phyloP scores from a whole-genome alignment of 2,113 vertebrate species.

The Oenanthe oenanthe region DNA sequence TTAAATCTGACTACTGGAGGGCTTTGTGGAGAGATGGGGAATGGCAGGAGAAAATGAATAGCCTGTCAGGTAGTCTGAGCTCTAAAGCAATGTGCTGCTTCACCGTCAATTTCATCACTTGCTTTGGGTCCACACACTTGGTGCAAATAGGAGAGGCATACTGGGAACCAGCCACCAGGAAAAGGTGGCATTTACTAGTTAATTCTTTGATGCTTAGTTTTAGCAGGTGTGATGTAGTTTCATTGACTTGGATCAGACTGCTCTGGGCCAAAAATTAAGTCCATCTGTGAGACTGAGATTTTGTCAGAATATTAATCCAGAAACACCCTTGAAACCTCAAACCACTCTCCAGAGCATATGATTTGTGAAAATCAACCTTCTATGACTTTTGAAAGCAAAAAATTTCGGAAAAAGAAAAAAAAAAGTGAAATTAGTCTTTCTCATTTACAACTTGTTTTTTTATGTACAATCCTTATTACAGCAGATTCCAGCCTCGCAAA shows the following conservation, averaged over 20 bases:
- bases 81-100: background rate
- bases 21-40: background rate
- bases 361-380: background rate
- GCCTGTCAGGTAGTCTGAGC: background rate
- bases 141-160: background rate
- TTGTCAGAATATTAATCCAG: background rate
- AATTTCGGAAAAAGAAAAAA: background rate
- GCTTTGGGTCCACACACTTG: background rate
- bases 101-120: background rate
- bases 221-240: background rate
- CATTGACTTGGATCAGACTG: background rate
- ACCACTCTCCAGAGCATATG: background rate
- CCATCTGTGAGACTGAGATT: background rate
- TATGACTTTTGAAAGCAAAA: background rate
- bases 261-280: background rate
- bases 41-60: background rate
- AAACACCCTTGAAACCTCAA: background rate
- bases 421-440: background rate
- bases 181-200: background rate
- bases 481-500: background rate
- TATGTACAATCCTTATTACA: constrained; percentile 10
- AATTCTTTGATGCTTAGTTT: background rate
- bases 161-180: background rate
- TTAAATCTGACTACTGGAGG: background rate
- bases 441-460: constrained; percentile 35